Percentiles rank a stretch among this genome's conserved stretches.
Evolutionary conservation across 2,888 invertebrate genomes (phyloP).

Genomic region (Dexiosoma caninum): DNA sequence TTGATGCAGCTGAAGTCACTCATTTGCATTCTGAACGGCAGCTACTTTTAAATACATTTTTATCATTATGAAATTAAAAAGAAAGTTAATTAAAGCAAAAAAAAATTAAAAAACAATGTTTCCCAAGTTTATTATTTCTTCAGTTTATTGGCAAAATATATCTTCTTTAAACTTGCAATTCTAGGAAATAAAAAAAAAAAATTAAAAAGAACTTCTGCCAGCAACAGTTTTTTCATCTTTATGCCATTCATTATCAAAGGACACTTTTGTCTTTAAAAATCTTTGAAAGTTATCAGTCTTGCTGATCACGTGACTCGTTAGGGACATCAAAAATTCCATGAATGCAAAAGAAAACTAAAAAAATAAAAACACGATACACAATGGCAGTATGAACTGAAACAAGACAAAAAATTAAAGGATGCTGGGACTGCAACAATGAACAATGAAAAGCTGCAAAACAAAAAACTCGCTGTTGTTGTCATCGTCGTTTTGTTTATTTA

Average conservation of each 20-base stretch:
- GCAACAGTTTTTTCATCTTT: constrained; percentile 7
- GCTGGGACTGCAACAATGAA: neutral
- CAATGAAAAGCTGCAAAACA: neutral
- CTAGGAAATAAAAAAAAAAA: neutral
- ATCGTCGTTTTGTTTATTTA: no score
- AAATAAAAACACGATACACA: constrained; percentile 3
- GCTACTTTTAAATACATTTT: neutral
- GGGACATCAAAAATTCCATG: constrained; percentile 64
- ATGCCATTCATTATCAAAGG: neutral
- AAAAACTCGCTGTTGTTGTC: neutral
- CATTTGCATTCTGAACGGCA: neutral
- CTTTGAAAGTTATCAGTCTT: constrained; percentile 48
- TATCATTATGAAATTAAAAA: neutral
- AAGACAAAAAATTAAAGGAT: neutral
- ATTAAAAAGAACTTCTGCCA: neutral
- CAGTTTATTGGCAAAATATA: neutral
- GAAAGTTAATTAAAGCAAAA: neutral
- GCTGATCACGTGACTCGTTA: constrained; percentile 67
- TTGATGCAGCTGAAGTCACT: no score
- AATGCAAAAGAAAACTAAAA: constrained; percentile 54
- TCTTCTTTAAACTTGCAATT: neutral
- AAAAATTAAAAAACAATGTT: no score
- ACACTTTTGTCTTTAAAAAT: constrained; percentile 6
- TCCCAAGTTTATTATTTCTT: neutral
- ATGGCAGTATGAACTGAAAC: neutral